Percentiles rank a stretch among this genome's conserved stretches.
Evolutionary conservation across 1,140 invertebrate species (phyloP).

Genomic region (Magallana angulata): DNA sequence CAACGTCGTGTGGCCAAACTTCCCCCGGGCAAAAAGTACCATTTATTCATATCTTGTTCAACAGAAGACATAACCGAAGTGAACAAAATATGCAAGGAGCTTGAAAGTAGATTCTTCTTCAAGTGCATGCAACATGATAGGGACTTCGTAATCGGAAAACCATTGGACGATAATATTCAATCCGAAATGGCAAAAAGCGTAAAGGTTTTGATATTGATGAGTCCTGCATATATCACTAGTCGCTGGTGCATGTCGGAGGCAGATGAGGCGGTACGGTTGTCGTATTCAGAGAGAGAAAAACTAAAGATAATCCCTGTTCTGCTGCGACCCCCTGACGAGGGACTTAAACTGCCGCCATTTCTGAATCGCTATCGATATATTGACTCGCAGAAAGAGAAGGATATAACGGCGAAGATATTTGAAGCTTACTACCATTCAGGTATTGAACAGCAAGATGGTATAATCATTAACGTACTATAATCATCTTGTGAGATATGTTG

Average conservation of each 20-base stretch:
- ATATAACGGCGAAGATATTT: slow-evolving; percentile 22
- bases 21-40: slow-evolving; percentile 13
- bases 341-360: background rate
- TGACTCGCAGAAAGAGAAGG: slow-evolving; percentile 28
- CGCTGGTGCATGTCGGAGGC: background rate
- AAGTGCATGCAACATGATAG: slow-evolving; percentile 18
- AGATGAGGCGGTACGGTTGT: background rate
- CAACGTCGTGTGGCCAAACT: background rate
- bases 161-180: background rate
- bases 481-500: too few species aligned
- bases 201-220: background rate
- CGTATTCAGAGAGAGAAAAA: background rate
- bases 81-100: background rate
- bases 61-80: background rate
- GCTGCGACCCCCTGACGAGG: background rate
- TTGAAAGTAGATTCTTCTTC: background rate
- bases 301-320: slow-evolving; percentile 22
- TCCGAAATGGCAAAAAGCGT: slow-evolving; percentile 20
- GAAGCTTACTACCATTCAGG: slow-evolving; percentile 42
- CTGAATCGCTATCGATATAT: slow-evolving; percentile 37
- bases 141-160: slow-evolving; percentile 12
- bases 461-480: too few species aligned
- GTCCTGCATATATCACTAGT: slow-evolving; percentile 5
- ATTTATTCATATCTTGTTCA: slow-evolving; percentile 26
- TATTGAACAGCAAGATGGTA: background rate